Conservation (phyloP, 1,140 invertebrate species). For the Microplitis mediator region DNA sequence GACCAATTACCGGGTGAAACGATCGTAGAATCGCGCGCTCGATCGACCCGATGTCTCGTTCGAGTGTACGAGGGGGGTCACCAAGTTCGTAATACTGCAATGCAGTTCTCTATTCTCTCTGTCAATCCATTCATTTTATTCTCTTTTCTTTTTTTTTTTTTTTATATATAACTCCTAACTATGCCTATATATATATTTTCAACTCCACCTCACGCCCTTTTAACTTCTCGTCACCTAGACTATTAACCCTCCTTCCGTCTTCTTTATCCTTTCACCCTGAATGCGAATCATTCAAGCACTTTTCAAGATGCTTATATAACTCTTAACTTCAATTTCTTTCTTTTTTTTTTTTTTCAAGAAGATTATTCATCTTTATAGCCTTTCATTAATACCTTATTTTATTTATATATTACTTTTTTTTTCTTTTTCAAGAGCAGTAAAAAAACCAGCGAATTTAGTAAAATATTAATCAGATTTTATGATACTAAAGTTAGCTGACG, state of each 20-base stretch:
- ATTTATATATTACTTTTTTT: neutral
- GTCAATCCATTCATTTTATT: constrained; percentile 11
- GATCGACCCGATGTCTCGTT: constrained; percentile 11
- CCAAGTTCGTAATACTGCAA: constrained; percentile 18
- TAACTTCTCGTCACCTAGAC: constrained; percentile 4
- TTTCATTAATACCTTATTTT: neutral
- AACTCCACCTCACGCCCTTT: neutral
- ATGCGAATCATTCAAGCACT: neutral
- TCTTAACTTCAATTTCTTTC: neutral
- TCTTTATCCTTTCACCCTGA: neutral
- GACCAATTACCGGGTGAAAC: constrained; percentile 15
- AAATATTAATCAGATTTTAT: too few species aligned
- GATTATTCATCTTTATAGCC: neutral
- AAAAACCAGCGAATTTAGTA: too few species aligned
- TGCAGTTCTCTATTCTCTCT: constrained; percentile 16
- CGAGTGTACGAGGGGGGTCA: neutral
- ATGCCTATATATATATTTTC: neutral
- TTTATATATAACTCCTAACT: neutral
- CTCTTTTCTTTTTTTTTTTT: neutral
- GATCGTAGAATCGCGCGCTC: constrained; percentile 12
- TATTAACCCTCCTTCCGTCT: constrained; percentile 1
- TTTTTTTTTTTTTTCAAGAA: neutral
- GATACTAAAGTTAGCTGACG: too few species aligned
- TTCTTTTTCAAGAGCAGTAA: neutral
- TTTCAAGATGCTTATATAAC: neutral